phyloP scores from a whole-genome alignment of 2,797 vertebrate genomes.

The Carcharodon carcharias region DNA sequence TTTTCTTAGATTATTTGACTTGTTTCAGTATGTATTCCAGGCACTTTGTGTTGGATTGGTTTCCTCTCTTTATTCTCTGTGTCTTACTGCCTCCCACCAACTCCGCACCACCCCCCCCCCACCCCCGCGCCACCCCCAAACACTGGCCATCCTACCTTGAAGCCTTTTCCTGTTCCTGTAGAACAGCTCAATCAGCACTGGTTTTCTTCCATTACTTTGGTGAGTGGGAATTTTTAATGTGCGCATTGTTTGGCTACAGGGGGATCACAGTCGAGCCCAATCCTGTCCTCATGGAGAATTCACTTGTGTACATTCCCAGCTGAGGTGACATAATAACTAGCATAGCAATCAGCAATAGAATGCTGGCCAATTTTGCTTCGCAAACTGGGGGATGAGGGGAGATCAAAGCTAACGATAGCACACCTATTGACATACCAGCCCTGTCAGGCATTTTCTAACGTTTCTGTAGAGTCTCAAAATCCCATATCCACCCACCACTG shows the following conservation, averaged over 20 bases:
- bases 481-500: no score
- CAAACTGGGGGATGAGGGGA: no score
- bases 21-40: not conserved
- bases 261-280: not conserved
- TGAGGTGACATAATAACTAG: not conserved
- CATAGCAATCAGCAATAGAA: not conserved
- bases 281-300: not conserved
- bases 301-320: not conserved
- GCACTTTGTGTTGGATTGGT: not conserved
- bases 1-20: not conserved
- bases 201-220: not conserved
- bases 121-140: no score
- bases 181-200: not conserved
- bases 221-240: not conserved
- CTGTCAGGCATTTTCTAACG: not conserved
- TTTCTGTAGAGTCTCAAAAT: not conserved
- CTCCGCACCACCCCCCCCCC: no score
- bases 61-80: not conserved
- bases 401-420: not conserved
- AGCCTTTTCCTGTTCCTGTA: not conserved
- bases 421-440: not conserved
- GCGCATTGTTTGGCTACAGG: not conserved
- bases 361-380: not conserved
- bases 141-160: not conserved
- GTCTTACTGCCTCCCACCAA: not conserved